Evolutionary conservation across 2,797 vertebrate genomes (phyloP), one percentile per base, ranked within the genome.

Genomic region (Furcifer pardalis): DNA sequence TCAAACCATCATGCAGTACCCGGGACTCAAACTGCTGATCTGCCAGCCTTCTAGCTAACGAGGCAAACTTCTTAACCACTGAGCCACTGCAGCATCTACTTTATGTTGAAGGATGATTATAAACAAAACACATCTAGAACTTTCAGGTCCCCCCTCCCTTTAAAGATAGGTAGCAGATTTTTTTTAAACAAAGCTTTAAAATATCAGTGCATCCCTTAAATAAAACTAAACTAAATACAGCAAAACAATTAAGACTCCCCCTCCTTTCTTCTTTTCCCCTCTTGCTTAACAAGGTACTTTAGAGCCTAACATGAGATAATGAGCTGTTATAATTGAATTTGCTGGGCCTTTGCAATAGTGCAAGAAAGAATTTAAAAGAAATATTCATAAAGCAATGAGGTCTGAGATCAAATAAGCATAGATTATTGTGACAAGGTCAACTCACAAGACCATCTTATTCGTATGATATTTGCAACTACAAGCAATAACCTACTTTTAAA

Each of bases 401-500:
- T 75, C 32, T 44, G 27, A 59, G 7, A 77, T 83, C 82, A 77
- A 66, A 66, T 40, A 37, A 77, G 37, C 46, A 77, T 77, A 30
- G 17, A 68, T 69, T 13, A 40, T 42, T 68, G 79, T 71, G 27
- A 40, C 15, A 56, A 9, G 27, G 35, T 72, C 52, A 81, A 49
- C 32, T 68, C 37, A 49, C 30, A 66, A 32, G n/a, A 44, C 62
- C 7, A 23, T 52, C 17, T 35, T 68, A 68, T 68, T 68, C 27
- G 56, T 52, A 37, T 66, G 30, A 68, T 23, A 15, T 68, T 76
- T 56, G 42, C 10, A 83, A 40, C 63, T 76, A 35, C 42, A 52
- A 49, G 12, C 56, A 9, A 76, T 49, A 66, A 76, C 27, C 56
- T 44, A 1, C 32, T 69, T 30, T 77, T 84, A 78, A 44, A 77